Evolutionary conservation across 2,113 vertebrate species (phyloP).

Genomic region (Vulpes ferrilata): DNA sequence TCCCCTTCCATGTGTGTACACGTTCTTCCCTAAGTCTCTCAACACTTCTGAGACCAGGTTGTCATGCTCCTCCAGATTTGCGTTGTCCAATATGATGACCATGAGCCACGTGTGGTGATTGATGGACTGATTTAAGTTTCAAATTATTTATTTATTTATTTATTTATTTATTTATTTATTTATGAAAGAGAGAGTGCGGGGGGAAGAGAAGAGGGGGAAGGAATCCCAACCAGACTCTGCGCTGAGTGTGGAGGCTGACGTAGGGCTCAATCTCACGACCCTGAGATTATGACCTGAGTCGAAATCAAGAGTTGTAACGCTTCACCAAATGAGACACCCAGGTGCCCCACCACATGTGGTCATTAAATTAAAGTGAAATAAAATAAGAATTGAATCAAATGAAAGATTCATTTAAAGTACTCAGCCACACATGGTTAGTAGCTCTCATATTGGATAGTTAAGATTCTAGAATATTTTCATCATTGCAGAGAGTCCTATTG

Average conservation of each 20-base stretch:
- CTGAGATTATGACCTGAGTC: not conserved
- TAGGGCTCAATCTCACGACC: not conserved
- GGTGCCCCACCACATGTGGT: not conserved
- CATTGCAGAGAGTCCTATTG: not conserved
- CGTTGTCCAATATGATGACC: not conserved
- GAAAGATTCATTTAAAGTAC: not conserved
- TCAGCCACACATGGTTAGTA: not conserved
- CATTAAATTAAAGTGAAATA: not conserved
- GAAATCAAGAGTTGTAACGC: not conserved
- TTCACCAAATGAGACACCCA: not conserved
- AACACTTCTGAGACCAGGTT: not conserved
- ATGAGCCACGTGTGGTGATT: not conserved
- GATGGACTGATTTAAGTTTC: too few relatives aligned
- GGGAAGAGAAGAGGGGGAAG: not conserved
- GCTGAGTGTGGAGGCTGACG: not conserved
- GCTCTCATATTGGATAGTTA: not conserved
- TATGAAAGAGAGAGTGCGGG: not conserved
- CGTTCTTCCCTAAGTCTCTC: not conserved
- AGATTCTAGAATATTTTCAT: not conserved
- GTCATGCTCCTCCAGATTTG: not conserved
- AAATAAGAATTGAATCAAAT: conserved; percentile 12
- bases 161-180: not conserved
- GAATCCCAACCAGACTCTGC: not conserved
- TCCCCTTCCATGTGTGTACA: fast-evolving
- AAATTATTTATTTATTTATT: not conserved